Evolutionary conservation across 2,113 vertebrate species (phyloP).

Genomic region (Halichoerus grypus): DNA sequence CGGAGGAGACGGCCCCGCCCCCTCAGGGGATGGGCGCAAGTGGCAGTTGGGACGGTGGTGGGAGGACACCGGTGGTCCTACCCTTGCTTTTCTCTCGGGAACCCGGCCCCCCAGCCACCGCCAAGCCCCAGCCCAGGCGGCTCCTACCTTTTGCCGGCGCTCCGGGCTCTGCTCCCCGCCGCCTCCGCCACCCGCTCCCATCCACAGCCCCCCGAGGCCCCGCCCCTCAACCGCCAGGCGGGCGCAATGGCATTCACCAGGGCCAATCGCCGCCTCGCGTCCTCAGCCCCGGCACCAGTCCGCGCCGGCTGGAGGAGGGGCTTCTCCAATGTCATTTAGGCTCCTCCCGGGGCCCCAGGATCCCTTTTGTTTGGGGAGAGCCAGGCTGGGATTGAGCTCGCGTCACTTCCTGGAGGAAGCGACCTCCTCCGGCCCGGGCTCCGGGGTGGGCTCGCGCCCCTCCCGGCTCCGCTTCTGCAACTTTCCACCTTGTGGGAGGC

Average conservation of each 20-base stretch:
- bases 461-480: neutral
- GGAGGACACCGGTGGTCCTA: neutral
- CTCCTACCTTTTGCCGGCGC: slow-evolving; percentile 76
- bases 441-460: neutral
- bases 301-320: slow-evolving; percentile 47
- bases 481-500: neutral
- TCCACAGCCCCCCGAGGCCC: slow-evolving; percentile 56
- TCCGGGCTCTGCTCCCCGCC: slow-evolving; percentile 29
- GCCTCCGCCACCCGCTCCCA: slow-evolving; percentile 72
- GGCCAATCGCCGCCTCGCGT: slow-evolving; percentile 54
- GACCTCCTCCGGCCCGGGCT: neutral
- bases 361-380: slow-evolving; percentile 85
- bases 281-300: slow-evolving; percentile 46
- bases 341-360: slow-evolving; percentile 79
- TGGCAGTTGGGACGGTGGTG: neutral
- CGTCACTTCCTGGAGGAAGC: slow-evolving; percentile 82
- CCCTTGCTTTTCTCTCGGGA: neutral
- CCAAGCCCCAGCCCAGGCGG: neutral
- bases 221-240: slow-evolving; percentile 62
- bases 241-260: slow-evolving; percentile 2
- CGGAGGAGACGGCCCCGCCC: slow-evolving; percentile 77
- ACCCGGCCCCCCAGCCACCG: neutral
- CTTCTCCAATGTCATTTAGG: slow-evolving; percentile 72
- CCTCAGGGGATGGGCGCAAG: slow-evolving; percentile 59
- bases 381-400: slow-evolving; percentile 66